Evolutionary conservation across 2,888 invertebrate genomes (phyloP), one percentile per base, ranked within the genome.

Genomic region (Rhodophaea formosa): DNA sequence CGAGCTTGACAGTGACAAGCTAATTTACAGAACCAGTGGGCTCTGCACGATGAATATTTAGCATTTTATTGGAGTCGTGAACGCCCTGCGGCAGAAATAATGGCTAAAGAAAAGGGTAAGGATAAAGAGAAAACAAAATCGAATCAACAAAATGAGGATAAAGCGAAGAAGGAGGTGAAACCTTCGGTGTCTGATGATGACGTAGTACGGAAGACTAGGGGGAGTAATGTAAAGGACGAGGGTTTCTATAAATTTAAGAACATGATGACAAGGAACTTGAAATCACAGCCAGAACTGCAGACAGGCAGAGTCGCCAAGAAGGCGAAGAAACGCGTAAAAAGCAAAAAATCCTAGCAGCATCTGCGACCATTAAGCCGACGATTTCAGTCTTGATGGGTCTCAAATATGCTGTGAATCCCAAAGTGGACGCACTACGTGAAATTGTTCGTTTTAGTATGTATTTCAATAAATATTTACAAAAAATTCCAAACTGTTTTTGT

Each of bases 231-330:
- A 3, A 86, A 84, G 62, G 80, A 79, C 57, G 71, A 72, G n/a
- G 85, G 86, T 2, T 85, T 77, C 67, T 86, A 86, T 60, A 78
- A 74, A 58, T 84, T 74, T 59, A 74, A 74, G 57, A 79, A 75
- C 53, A 85, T 85, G 82, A 71, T 83, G 76, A 62, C 63, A 23
- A 71, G 83, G 46, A 77, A 73, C 58, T 64, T 75, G 32, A 69
- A 71, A 52, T 70, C 69, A 16, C 81, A 83, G 63, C 60, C 57
- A 35, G 57, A 66, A 30, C 47, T 59, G n/a, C 57, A 59, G 35
- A 59, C 56, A 35, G 29, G 54, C 29, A 76, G 74, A 63, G 67
- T 69, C 49, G 67, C 64, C 30, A 75, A 74, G 61, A 68, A 65
- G 49, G 59, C 65, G 35, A 75, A 73, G 65, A 74, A 71, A 57